Conservation (phyloP, 2,113 vertebrate species). For the Petaurus breviceps region DNA sequence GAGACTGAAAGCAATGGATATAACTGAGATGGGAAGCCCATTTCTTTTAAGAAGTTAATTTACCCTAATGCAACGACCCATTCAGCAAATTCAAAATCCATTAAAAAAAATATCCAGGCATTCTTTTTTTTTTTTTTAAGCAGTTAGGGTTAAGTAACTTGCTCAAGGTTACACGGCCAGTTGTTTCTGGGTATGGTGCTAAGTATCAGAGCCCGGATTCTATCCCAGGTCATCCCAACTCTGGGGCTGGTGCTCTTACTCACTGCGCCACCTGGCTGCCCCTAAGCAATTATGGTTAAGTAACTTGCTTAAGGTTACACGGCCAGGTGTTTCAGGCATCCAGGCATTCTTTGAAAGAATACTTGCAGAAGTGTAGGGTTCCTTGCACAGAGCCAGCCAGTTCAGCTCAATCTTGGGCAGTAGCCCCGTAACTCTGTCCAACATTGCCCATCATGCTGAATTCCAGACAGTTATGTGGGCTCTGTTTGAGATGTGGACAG, state of each 20-base stretch:
- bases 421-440: conserved; percentile 5
- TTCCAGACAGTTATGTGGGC: conserved; percentile 27
- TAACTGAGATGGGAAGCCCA: not conserved
- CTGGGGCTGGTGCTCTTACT: too few species aligned
- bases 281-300: too few species aligned
- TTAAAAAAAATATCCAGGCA: not conserved
- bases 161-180: too few species aligned
- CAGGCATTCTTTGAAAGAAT: not conserved
- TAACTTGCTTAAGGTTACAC: too few species aligned
- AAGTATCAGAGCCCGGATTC: too few species aligned
- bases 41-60: conserved; percentile 30
- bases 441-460: not conserved
- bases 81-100: not conserved
- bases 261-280: too few species aligned
- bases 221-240: too few species aligned
- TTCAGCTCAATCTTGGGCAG: not conserved
- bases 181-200: too few species aligned
- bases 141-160: too few species aligned
- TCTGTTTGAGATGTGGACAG: conserved; percentile 21
- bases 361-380: not conserved
- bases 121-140: too few species aligned
- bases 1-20: conserved; percentile 30
- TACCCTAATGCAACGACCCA: not conserved
- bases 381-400: not conserved
- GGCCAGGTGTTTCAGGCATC: not conserved